Evolutionary conservation across 2,113 vertebrate genomes (phyloP).

Genomic region (Callorhinus ursinus): DNA sequence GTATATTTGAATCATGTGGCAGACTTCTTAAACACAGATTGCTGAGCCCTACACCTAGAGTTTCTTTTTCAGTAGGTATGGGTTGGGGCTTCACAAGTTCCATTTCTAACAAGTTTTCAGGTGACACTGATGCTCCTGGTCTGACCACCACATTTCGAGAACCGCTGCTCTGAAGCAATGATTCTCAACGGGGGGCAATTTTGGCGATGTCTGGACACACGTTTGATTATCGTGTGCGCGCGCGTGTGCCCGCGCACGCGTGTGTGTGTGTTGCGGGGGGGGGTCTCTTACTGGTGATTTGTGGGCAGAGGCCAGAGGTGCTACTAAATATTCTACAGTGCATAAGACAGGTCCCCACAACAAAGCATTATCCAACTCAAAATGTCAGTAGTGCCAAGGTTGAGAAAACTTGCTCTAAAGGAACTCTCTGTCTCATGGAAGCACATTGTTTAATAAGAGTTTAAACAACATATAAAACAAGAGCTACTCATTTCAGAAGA

Average conservation of each 20-base stretch:
- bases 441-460: slow-evolving; percentile 62
- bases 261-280: background rate
- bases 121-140: background rate
- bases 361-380: background rate
- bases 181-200: background rate
- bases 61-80: background rate
- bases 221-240: background rate
- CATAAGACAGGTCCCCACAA: background rate
- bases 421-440: slow-evolving; percentile 52
- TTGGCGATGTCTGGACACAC: background rate
- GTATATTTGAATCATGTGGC: background rate
- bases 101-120: background rate
- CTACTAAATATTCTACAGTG: background rate
- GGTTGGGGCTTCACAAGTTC: background rate
- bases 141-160: background rate
- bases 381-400: background rate
- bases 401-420: background rate
- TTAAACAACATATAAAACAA: slow-evolving; percentile 69
- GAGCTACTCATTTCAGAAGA: slow-evolving; percentile 65
- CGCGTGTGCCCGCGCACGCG: background rate
- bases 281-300: background rate
- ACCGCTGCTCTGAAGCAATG: background rate
- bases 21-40: background rate
- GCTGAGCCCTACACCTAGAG: accelerated
- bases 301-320: background rate